Conservation (phyloP, 2,797 vertebrate species). For the Tapera naevia region DNA sequence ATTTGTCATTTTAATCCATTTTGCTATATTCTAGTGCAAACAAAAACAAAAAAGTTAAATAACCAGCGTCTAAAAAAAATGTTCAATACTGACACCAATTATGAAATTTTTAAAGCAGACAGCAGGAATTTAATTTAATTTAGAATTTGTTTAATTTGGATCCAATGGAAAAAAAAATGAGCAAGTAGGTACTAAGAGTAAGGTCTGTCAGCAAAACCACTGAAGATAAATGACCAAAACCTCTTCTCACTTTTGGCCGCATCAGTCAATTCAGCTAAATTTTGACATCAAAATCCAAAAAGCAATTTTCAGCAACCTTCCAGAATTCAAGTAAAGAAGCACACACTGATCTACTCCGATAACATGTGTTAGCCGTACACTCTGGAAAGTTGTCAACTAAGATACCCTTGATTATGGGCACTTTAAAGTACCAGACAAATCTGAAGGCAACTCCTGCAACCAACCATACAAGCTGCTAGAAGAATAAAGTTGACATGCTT, state of each 20-base stretch:
- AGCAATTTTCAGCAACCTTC: neutral
- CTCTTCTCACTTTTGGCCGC: neutral
- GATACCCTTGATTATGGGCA: neutral
- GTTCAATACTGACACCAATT: neutral
- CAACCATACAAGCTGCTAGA: neutral
- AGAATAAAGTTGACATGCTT: neutral
- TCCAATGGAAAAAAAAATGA: neutral
- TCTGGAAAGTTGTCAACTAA: neutral
- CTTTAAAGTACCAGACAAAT: neutral
- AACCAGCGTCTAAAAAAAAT: neutral
- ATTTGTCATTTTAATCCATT: neutral
- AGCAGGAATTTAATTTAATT: no score
- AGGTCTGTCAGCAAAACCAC: neutral
- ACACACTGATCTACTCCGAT: neutral
- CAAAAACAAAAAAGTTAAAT: neutral
- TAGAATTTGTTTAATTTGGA: neutral
- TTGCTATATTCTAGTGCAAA: neutral
- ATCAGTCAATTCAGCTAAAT: neutral
- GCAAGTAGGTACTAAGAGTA: neutral
- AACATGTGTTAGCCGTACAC: rapidly evolving
- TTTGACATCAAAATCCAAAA: neutral
- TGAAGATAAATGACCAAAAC: neutral
- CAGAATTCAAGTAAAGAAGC: neutral
- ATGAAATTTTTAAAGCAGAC: neutral
- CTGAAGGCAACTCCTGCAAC: neutral